A percentile compares a stretch with the other conserved stretches of the same genome.
Conservation (phyloP, 2,888 invertebrate species). For the Lasius platythorax region DNA sequence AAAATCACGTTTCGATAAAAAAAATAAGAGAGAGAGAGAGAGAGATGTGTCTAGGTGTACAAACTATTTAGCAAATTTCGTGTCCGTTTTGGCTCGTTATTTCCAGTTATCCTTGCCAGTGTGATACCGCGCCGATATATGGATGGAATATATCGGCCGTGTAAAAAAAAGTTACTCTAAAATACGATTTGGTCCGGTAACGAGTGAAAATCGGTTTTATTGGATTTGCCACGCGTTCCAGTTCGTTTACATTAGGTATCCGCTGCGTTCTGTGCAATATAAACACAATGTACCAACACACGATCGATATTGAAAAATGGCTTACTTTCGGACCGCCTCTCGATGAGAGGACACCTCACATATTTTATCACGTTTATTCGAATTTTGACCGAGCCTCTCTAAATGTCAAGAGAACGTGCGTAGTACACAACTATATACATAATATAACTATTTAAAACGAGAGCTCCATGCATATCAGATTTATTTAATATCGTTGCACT, state of each 20-base stretch:
- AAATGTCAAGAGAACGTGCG: background rate
- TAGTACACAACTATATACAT: background rate
- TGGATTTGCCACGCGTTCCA: constrained; percentile 51
- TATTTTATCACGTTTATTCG: background rate
- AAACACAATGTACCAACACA: constrained; percentile 38
- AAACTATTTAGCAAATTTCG: constrained; percentile 43
- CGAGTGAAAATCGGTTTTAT: constrained; percentile 62
- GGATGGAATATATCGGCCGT: background rate
- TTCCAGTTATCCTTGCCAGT: constrained; percentile 39
- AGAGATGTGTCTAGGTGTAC: background rate
- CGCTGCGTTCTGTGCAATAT: constrained; percentile 31
- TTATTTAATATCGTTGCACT: background rate
- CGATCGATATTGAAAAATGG: constrained; percentile 45
- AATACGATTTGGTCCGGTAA: constrained; percentile 58
- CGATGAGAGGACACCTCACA: background rate
- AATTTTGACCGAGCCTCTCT: background rate
- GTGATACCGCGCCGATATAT: constrained; percentile 32
- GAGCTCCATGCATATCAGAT: background rate
- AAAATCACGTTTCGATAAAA: constrained; percentile 23
- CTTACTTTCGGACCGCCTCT: constrained; percentile 37
- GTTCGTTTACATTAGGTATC: constrained; percentile 42
- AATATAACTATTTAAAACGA: background rate
- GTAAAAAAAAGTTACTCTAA: constrained; percentile 53
- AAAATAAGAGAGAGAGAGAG: background rate
- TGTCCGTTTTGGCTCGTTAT: constrained; percentile 37